Evolutionary conservation across 2,888 invertebrate genomes (phyloP), one percentile per base, ranked within the genome.

Genomic region (Melikaiella ostensackeni): DNA sequence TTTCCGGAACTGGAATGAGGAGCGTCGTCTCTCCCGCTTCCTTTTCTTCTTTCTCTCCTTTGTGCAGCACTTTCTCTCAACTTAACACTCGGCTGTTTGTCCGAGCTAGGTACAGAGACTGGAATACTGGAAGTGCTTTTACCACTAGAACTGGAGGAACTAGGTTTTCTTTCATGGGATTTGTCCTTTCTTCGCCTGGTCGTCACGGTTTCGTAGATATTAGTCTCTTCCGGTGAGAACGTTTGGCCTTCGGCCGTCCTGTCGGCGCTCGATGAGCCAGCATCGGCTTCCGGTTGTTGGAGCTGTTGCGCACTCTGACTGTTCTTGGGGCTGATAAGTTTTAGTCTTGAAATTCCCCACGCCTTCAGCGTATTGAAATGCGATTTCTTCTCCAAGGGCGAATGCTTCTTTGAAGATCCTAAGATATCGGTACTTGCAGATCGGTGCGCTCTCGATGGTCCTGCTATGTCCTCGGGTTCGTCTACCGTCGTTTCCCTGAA

Each of bases 1-100:
- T 98, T 98, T 57, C 98, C 98, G 86, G 97, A 96, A 19, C 97
- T 97, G 1, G 97, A 97, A 91, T 97, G 96, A 50, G 95, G 96
- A 88, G 97, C 96, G 81, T 97, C 97, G 90, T 95, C 96, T 75
- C 92, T 92, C 63, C 93, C 93, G 64, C 93, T 92, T 24, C 94
- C 95, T 55, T 94, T 94, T 80, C 96, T 93, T 79, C 96, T 93
- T 86, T 95, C 93, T 82, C 96, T 92, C 85, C 95, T 94, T 90
- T 96, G 95, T 50, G 94, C 93, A 3, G 96, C 95, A 75, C 95
- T 95, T 84, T 95, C 96, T 82, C 97, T 93, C 88, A 97, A 92
- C 92, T 96, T 96, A 2, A 97, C 97, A 80, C 94, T 89, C 63
- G 84, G 81, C 77, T 88, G 88, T 81, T 84, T 86, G 30, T 88